Percentiles rank a stretch among this genome's conserved stretches.
Conservation (phyloP, 1,140 invertebrate genomes). For the Eriosoma lanigerum region DNA sequence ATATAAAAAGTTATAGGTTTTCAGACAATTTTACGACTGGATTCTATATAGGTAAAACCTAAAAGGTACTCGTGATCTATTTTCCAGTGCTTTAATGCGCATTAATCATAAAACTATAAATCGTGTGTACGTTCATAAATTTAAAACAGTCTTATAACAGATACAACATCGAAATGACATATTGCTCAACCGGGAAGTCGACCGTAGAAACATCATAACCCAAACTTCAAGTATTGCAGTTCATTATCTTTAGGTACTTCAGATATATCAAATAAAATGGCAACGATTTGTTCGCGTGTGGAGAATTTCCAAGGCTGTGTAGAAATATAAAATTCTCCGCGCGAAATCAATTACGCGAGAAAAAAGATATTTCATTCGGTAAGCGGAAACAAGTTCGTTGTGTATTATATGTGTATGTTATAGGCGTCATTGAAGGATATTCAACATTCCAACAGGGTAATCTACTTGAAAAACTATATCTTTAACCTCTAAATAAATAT, state of each 20-base stretch:
- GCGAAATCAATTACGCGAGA: neutral
- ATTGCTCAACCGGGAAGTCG: constrained; percentile 18
- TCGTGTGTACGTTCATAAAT: constrained; percentile 21
- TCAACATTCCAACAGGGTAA: no score
- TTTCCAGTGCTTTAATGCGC: neutral
- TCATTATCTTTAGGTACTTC: neutral
- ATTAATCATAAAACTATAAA: constrained; percentile 18
- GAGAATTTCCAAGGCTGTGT: neutral
- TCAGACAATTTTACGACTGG: neutral
- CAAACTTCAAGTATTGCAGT: neutral
- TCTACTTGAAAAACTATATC: no score
- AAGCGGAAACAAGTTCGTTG: neutral
- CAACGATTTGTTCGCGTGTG: neutral
- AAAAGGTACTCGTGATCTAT: neutral
- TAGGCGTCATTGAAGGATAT: no score
- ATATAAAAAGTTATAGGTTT: constrained; percentile 10
- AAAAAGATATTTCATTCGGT: neutral
- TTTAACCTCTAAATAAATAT: no score
- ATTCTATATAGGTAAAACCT: no score
- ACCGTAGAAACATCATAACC: neutral
- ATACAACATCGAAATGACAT: constrained; percentile 17
- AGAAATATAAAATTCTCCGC: neutral
- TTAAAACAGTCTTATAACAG: constrained; percentile 1
- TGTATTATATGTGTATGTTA: neutral
- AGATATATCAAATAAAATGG: neutral